A percentile compares a stretch with the other conserved stretches of the same genome.
phyloP scores from a whole-genome alignment of 2,888 invertebrate species.

The Chaetoderma sp. region DNA sequence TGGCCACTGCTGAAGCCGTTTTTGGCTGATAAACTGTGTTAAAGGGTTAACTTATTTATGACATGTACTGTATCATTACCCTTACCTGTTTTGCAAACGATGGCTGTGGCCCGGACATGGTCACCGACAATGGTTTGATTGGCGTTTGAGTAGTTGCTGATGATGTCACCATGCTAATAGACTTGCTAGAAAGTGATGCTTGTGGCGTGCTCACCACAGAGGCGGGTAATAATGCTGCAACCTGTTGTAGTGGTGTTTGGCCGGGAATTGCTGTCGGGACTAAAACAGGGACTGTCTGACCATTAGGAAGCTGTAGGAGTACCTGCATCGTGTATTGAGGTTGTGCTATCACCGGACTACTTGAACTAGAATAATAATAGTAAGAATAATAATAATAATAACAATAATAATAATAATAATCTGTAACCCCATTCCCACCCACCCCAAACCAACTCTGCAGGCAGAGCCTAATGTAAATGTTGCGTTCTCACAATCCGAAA shows the following conservation, averaged over 20 bases:
- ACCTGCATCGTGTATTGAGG: constrained; percentile 68
- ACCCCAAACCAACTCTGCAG: no score
- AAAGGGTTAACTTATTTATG: no score
- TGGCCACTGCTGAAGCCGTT: no score
- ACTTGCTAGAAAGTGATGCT: constrained; percentile 23
- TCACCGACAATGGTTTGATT: neutral
- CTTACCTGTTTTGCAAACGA: constrained; percentile 25
- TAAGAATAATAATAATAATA: neutral
- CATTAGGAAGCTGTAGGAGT: constrained; percentile 73
- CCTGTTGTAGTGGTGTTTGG: constrained; percentile 9
- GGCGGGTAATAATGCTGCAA: constrained; percentile 16
- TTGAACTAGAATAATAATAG: neutral
- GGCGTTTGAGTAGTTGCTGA: constrained; percentile 17
- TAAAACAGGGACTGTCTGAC: constrained; percentile 71
- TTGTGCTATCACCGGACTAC: constrained; percentile 7
- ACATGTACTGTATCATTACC: no score
- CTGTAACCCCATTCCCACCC: no score
- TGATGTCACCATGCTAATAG: constrained; percentile 11
- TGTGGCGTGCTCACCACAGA: constrained; percentile 29
- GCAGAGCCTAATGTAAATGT: no score
- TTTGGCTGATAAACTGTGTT: no score
- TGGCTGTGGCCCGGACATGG: no score
- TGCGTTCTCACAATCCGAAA: no score
- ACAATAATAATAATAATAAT: no score
- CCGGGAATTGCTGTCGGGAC: constrained; percentile 63